Evolutionary conservation across 2,888 invertebrate species (phyloP).

Genomic region (Drosophila macrospina): DNA sequence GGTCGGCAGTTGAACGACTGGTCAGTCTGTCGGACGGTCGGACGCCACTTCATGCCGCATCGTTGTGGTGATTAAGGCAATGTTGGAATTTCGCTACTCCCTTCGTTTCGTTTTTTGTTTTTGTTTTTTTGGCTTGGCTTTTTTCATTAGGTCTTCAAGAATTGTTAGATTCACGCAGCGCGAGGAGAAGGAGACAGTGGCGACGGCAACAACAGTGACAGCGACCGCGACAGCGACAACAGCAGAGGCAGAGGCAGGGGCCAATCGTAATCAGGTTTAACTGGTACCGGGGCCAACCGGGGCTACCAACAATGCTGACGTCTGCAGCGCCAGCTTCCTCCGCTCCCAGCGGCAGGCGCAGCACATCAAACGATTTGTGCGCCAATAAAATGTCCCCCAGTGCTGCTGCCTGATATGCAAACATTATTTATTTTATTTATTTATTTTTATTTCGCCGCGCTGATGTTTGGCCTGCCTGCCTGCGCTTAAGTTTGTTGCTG

Average conservation of each 20-base stretch:
- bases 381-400: conserved; percentile 79
- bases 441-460: conserved; percentile 69
- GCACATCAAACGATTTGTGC: conserved; percentile 79
- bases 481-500: conserved; percentile 60
- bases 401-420: conserved; percentile 76
- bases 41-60: conserved; percentile 19
- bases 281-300: conserved; percentile 61
- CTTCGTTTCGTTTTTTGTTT: conserved; percentile 49
- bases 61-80: conserved; percentile 53
- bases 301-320: conserved; percentile 38
- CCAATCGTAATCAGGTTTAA: conserved; percentile 72
- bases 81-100: conserved; percentile 61
- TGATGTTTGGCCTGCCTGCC: conserved; percentile 69
- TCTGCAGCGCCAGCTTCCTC: conserved; percentile 61
- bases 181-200: conserved; percentile 19
- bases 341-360: conserved; percentile 58
- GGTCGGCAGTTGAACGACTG: not conserved
- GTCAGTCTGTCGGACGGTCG: not conserved
- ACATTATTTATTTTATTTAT: conserved; percentile 77
- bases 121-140: conserved; percentile 17
- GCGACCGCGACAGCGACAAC: conserved; percentile 21
- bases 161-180: conserved; percentile 56
- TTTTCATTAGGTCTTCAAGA: conserved; percentile 61
- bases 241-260: conserved; percentile 14
- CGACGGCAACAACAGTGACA: conserved; percentile 13